phyloP scores from a whole-genome alignment of 2,888 invertebrate species.

The Agonum fuliginosum region DNA sequence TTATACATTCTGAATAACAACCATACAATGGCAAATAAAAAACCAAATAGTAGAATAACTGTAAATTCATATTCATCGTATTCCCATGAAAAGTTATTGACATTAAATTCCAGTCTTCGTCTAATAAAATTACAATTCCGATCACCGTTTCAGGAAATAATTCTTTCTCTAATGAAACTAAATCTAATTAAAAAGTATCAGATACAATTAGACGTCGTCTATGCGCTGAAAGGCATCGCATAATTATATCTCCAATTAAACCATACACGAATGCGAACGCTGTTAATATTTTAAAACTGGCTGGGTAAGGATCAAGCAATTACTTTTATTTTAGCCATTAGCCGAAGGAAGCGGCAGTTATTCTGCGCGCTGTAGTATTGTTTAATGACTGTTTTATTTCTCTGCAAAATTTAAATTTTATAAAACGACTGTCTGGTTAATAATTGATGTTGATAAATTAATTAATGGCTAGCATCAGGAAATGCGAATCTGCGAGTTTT shows the following conservation, averaged over 20 bases:
- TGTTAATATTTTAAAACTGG: constrained; percentile 32
- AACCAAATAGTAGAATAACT: too few relatives aligned
- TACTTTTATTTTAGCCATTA: constrained; percentile 33
- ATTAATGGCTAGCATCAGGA: constrained; percentile 24
- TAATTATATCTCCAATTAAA: constrained; percentile 36
- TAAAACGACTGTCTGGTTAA: constrained; percentile 10
- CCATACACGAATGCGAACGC: constrained; percentile 7
- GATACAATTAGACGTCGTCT: background rate
- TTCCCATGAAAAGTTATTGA: too few relatives aligned
- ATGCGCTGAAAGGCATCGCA: background rate
- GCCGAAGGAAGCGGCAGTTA: constrained; percentile 11
- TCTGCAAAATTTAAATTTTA: constrained; percentile 24
- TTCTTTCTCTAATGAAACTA: constrained; percentile 17
- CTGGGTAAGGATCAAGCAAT: background rate
- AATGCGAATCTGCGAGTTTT: constrained; percentile 12
- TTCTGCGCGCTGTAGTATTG: background rate
- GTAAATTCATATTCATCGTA: background rate
- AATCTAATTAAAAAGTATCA: constrained; percentile 30
- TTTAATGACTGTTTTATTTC: constrained; percentile 19
- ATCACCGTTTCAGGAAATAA: constrained; percentile 24
- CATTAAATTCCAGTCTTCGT: background rate
- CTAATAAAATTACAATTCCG: constrained; percentile 27
- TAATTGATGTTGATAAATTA: constrained; percentile 45
- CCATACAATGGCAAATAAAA: background rate
- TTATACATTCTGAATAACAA: background rate